These are phyloP conservation scores for Whitmania pigra DNA, from an alignment of 1,140 invertebrate genomes.

Conservation along the genomic window DNA sequence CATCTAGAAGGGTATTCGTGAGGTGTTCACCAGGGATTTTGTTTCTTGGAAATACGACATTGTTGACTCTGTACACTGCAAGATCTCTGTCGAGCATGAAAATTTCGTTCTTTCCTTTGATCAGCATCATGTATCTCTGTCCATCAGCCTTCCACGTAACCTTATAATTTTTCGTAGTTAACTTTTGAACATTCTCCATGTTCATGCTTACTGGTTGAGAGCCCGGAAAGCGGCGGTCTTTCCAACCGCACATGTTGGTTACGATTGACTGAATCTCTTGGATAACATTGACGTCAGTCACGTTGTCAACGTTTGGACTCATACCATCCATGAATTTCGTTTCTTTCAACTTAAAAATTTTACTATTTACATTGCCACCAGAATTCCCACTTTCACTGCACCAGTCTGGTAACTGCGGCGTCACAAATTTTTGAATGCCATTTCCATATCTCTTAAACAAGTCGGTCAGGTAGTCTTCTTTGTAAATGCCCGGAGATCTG, in stretches of 20 bases:
- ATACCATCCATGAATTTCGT: slow-evolving; percentile 4
- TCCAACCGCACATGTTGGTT: background rate
- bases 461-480: slow-evolving; percentile 52
- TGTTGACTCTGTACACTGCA: too few species aligned
- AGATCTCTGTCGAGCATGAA: slow-evolving; percentile 90
- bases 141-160: slow-evolving; percentile 99
- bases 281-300: background rate
- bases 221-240: slow-evolving; percentile 69
- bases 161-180: slow-evolving; percentile 70
- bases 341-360: background rate
- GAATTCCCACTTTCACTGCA: slow-evolving; percentile 65
- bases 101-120: slow-evolving; percentile 68
- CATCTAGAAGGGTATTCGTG: slow-evolving; percentile 79
- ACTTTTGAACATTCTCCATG: slow-evolving; percentile 59
- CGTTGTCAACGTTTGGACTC: background rate
- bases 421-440: slow-evolving; percentile 53
- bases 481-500: too few species aligned
- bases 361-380: slow-evolving; percentile 38
- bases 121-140: slow-evolving; percentile 85
- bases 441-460: slow-evolving; percentile 63
- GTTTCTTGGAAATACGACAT: slow-evolving; percentile 62
- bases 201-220: slow-evolving; percentile 95
- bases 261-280: background rate
- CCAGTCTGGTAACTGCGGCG: too few species aligned
- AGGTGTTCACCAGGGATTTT: slow-evolving; percentile 60